These are phyloP conservation scores for Archocentrus centrarchus DNA, from an alignment of 2,113 vertebrate species.

Conservation along the genomic window DNA sequence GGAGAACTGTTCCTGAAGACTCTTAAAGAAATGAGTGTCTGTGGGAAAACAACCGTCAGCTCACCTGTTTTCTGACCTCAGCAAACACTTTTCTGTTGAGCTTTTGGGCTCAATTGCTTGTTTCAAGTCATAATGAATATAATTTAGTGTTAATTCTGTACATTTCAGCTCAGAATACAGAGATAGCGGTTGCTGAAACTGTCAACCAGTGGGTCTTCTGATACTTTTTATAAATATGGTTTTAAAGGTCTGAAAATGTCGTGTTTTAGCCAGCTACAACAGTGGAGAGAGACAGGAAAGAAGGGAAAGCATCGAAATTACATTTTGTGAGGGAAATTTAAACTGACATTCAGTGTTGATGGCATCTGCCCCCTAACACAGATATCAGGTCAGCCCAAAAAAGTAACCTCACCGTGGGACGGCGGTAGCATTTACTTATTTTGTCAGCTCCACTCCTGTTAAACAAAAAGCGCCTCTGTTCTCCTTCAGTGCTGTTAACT, in stretches of 20 bases:
- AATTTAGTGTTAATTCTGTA: neutral
- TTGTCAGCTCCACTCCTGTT: neutral
- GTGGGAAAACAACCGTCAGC: neutral
- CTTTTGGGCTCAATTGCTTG: neutral
- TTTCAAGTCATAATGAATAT: neutral
- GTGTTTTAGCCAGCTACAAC: too few species aligned
- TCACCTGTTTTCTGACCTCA: neutral
- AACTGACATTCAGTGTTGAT: neutral
- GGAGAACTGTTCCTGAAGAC: too few species aligned
- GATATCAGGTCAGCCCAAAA: neutral
- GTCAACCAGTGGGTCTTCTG: too few species aligned
- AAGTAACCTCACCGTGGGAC: neutral
- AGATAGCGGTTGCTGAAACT: too few species aligned
- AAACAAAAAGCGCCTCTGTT: neutral
- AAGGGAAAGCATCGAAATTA: too few species aligned
- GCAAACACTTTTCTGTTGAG: neutral
- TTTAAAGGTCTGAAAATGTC: too few species aligned
- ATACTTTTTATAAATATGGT: too few species aligned
- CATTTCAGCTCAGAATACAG: neutral
- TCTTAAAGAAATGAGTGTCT: neutral
- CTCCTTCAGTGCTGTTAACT: slow-evolving; percentile 11
- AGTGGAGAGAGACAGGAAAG: too few species aligned
- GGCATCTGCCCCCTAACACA: neutral
- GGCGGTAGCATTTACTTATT: neutral
- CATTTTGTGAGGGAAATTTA: neutral